Conservation (phyloP, 2,113 vertebrate genomes). For the Glaucidium brasilianum region DNA sequence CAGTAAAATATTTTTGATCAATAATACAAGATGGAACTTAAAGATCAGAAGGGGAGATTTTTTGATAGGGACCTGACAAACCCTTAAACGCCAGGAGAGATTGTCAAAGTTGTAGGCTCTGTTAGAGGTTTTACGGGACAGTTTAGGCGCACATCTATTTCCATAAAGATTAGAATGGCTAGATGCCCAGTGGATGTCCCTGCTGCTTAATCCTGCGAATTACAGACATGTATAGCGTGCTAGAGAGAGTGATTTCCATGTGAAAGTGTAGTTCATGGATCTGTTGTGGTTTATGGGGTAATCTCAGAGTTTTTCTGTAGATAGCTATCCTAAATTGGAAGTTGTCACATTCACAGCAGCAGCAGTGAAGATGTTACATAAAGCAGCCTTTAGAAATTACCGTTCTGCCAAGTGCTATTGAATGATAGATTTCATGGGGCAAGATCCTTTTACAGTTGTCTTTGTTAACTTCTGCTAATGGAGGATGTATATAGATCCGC, state of each 20-base stretch:
- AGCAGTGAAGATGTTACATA: neutral
- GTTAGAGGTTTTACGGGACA: neutral
- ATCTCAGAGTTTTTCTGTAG: neutral
- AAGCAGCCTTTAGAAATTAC: neutral
- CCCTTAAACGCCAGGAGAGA: neutral
- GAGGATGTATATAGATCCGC: neutral
- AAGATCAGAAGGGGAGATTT: neutral
- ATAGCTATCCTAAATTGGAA: neutral
- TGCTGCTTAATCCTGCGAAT: neutral
- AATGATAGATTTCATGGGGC: neutral
- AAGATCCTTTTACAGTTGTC: neutral
- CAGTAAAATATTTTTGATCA: neutral
- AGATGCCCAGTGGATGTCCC: neutral
- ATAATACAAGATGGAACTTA: fast-evolving
- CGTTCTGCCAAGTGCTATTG: fast-evolving
- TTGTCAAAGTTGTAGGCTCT: neutral
- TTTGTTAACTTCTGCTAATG: neutral
- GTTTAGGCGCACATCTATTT: fast-evolving
- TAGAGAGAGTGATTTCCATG: fast-evolving
- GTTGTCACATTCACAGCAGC: fast-evolving
- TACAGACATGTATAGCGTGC: fast-evolving
- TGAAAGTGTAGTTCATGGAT: neutral
- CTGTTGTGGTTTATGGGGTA: neutral
- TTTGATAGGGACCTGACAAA: neutral
- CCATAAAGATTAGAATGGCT: neutral